Conservation (phyloP, 1,140 invertebrate genomes). For the Drosophila eugracilis region DNA sequence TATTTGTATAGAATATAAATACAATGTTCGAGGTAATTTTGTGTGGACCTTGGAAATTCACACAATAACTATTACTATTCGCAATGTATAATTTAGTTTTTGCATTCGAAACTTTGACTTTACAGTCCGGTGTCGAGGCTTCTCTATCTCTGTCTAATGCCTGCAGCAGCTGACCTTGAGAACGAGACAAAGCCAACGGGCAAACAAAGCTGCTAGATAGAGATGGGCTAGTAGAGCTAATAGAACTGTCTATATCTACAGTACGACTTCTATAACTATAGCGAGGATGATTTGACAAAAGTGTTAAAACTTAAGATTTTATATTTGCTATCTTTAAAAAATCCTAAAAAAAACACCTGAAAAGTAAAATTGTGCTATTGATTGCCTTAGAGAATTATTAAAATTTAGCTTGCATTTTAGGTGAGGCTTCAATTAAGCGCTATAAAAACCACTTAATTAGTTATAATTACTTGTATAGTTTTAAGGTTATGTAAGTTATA, state of each 20-base stretch:
- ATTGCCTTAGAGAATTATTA: no score
- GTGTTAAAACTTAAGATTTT: no score
- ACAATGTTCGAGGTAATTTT: conserved; percentile 34
- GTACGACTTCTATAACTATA: conserved; percentile 11
- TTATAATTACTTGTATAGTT: background rate
- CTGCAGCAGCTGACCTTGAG: conserved; percentile 48
- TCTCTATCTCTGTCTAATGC: conserved; percentile 40
- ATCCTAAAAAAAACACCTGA: no score
- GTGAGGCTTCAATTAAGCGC: background rate
- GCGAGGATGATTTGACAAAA: no score
- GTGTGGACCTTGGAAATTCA: conserved; percentile 32
- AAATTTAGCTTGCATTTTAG: no score
- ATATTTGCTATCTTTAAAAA: no score
- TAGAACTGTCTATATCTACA: conserved; percentile 16
- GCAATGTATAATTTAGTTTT: conserved; percentile 41
- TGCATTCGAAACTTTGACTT: conserved; percentile 69
- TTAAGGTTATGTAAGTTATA: background rate
- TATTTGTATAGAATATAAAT: conserved; percentile 21
- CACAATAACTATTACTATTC: conserved; percentile 42
- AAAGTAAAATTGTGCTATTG: no score
- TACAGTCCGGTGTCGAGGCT: conserved; percentile 41
- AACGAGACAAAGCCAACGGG: conserved; percentile 23
- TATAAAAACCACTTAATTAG: background rate
- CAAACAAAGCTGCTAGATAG: conserved; percentile 7
- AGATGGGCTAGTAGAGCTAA: conserved; percentile 5